Percentiles rank a stretch among this genome's conserved stretches.
Evolutionary conservation across 2,113 vertebrate genomes (phyloP).

Genomic region (Corythaeola cristata): DNA sequence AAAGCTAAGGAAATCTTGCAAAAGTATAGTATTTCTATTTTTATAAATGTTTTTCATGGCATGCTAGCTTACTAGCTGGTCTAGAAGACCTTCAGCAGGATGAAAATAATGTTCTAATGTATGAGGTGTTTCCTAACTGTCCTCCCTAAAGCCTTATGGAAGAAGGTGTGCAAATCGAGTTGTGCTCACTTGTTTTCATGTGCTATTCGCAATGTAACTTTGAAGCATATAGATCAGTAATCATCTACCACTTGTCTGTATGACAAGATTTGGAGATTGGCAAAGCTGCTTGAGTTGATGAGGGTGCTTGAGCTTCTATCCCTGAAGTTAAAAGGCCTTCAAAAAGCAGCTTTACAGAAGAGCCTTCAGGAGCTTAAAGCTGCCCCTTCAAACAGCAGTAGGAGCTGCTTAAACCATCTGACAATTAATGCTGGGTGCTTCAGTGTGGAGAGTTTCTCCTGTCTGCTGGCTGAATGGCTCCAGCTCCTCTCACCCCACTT

Average conservation of each 20-base stretch:
- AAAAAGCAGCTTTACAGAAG: not conserved
- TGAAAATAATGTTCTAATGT: not conserved
- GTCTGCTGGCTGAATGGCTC: not conserved
- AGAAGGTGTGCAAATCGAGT: not conserved
- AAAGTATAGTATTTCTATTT: not conserved
- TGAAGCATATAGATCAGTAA: not conserved
- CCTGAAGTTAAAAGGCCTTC: not conserved
- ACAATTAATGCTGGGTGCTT: not conserved
- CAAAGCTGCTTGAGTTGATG: not conserved
- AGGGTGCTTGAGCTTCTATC: not conserved
- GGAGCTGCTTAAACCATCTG: not conserved
- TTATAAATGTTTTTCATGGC: not conserved
- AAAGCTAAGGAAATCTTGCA: not conserved
- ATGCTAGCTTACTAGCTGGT: not conserved
- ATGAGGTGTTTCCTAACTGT: not conserved
- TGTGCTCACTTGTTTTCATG: not conserved
- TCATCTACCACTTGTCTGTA: not conserved
- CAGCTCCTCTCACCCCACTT: not conserved
- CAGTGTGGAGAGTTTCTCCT: not conserved
- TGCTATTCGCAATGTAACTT: not conserved
- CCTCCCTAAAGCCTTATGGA: not conserved
- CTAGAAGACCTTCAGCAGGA: not conserved
- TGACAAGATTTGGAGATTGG: not conserved
- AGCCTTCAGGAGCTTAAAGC: not conserved
- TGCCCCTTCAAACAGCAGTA: not conserved